Base-by-base conservation (phyloP, 2,888 invertebrate species). In the Archips xylosteana region DNA sequence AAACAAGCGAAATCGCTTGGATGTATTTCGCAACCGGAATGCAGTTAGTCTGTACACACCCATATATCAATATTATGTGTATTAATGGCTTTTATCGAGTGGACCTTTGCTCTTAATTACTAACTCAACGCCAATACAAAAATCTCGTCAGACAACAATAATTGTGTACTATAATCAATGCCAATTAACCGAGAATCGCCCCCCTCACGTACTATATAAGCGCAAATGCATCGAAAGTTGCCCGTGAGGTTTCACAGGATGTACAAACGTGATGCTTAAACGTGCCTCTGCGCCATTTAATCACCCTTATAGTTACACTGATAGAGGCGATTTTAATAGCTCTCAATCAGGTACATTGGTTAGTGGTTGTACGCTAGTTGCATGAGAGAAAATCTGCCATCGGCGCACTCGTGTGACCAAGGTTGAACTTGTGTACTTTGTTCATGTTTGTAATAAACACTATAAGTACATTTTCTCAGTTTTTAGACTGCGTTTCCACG, bases 241-340 rank as follows among this genome's bases (percentile, higher is more conserved):
- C 79, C 76, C 10, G 82, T 70, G 79, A 60, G 64, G 79, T 83
- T 81, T 71, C 51, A 79, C 82, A 80, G 84, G 85, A 84, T 80
- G 82, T 73, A 73, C 63, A 57, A 32, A 3, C 32, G 0, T 32
- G 57, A 57, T 12, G 32, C 32, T 32, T 57, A 32, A 32, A 57
- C 57, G 57, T 32, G 32, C 3, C 32, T 57, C 32, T 3, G 32
- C 3, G 1, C 57, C 32, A 57, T 57, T 32, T 10, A n/a, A 32
- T 12, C 32, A 12, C 57, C 57, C 57, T 57, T 57, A 3, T 57
- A 12, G n/a, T 12, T 57, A 57, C 2, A 2, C 2, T 32, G 12
- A 12, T 57, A 57, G 32, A 32, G 57, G 9, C 12, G 57, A 32
- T 23, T 57, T 57, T 57, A 12, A 32, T 34, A 60, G 60, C n/a